Evolutionary conservation across 2,113 vertebrate species (phyloP).

Genomic region (Hirundichthys speculiger): DNA sequence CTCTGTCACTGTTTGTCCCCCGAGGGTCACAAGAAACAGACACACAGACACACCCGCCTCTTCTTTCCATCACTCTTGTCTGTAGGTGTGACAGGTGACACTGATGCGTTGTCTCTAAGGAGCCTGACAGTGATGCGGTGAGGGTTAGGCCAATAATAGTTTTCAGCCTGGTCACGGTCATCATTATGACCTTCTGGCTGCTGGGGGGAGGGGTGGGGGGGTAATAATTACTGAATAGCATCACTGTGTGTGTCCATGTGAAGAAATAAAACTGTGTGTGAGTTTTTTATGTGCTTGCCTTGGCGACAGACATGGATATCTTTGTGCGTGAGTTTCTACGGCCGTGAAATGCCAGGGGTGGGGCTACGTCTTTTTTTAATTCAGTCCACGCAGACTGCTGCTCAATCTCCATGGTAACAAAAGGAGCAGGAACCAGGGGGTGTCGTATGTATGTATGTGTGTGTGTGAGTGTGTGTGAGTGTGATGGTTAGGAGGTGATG

Average conservation of each 20-base stretch:
- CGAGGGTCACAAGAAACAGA: neutral
- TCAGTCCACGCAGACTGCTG: constrained; percentile 47
- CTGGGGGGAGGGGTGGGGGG: constrained; percentile 17
- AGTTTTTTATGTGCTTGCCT: constrained; percentile 23
- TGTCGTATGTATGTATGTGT: neutral
- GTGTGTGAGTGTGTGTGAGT: neutral
- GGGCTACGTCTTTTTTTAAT: constrained; percentile 33
- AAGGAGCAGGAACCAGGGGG: constrained; percentile 26
- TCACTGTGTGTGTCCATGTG: constrained; percentile 19
- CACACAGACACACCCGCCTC: neutral
- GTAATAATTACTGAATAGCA: constrained; percentile 23
- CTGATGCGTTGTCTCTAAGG: constrained; percentile 30
- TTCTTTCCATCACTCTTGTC: neutral
- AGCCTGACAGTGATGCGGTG: constrained; percentile 7
- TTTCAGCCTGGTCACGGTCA: constrained; percentile 16
- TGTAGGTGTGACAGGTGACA: constrained; percentile 19
- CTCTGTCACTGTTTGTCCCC: constrained; percentile 20
- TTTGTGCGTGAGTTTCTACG: neutral
- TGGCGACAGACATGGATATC: neutral
- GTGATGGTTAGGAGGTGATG: constrained; percentile 19
- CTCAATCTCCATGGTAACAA: constrained; percentile 65
- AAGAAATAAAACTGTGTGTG: neutral
- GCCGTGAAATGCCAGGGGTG: constrained; percentile 33
- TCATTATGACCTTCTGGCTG: constrained; percentile 14
- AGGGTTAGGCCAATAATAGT: constrained; percentile 17